Percentiles rank a stretch among this genome's conserved stretches.
Evolutionary conservation across 2,888 invertebrate species (phyloP).

Genomic region (Hetaerina titia): DNA sequence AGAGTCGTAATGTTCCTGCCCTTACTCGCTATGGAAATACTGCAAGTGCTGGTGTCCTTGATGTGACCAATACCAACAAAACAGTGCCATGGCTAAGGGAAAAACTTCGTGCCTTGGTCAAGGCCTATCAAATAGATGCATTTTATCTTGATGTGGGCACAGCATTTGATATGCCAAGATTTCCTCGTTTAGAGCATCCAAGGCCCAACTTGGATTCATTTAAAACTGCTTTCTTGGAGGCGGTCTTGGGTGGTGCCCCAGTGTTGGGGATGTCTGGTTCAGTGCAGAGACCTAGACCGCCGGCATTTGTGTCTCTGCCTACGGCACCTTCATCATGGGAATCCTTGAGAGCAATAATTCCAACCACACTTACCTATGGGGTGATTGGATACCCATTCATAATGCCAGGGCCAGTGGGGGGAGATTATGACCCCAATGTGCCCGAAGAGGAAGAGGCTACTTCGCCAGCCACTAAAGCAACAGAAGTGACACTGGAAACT

Average conservation of each 20-base stretch:
- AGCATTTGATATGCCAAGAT: constrained; percentile 91
- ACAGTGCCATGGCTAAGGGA: constrained; percentile 89
- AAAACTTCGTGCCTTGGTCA: constrained; percentile 85
- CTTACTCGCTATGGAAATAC: constrained; percentile 89
- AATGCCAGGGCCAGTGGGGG: constrained; percentile 96
- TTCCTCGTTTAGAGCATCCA: constrained; percentile 84
- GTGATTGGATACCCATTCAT: constrained; percentile 95
- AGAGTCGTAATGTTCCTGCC: constrained; percentile 85
- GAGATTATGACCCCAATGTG: constrained; percentile 86
- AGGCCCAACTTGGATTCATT: constrained; percentile 91
- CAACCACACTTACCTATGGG: constrained; percentile 92
- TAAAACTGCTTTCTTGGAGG: constrained; percentile 85
- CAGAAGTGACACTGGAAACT: constrained; percentile 43
- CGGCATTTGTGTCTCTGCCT: constrained; percentile 91
- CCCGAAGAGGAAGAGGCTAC: constrained; percentile 28
- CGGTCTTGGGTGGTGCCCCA: constrained; percentile 80
- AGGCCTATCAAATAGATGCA: constrained; percentile 89
- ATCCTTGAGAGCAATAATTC: constrained; percentile 89
- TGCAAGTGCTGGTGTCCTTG: constrained; percentile 89
- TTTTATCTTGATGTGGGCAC: constrained; percentile 91
- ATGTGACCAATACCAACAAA: constrained; percentile 88
- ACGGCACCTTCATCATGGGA: constrained; percentile 94
- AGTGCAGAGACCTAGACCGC: constrained; percentile 88
- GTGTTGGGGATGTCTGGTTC: constrained; percentile 92
- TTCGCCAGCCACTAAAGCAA: constrained; percentile 48